Evolutionary conservation across 2,797 vertebrate genomes (phyloP).

Genomic region (Xiphorhynchus erythropygius): DNA sequence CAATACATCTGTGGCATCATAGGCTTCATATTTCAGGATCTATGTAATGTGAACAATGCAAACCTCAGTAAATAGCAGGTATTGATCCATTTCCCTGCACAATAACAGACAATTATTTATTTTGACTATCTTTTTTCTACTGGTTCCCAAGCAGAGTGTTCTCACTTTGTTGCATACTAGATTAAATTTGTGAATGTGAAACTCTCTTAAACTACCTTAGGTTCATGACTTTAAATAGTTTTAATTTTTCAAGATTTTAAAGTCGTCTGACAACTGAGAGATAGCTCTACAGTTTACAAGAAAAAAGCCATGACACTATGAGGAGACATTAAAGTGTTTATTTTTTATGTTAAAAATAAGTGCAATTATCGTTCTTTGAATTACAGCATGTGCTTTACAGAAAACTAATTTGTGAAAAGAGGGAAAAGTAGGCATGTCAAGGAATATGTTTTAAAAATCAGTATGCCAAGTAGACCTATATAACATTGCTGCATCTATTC

Average conservation of each 20-base stretch:
- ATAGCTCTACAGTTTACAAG: background rate
- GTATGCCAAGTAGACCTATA: background rate
- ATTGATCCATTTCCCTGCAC: background rate
- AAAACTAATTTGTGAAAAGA: background rate
- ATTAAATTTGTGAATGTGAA: background rate
- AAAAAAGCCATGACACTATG: background rate
- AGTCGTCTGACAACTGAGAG: background rate
- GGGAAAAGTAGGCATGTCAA: background rate
- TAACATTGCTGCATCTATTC: slow-evolving; percentile 7
- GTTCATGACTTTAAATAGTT: background rate
- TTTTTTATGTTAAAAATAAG: background rate
- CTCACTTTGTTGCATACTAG: background rate
- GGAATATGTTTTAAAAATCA: slow-evolving; percentile 23
- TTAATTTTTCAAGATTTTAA: background rate
- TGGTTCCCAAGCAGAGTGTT: background rate
- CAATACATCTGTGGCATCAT: background rate
- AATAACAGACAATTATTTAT: background rate
- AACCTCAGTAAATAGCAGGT: background rate
- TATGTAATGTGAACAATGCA: background rate
- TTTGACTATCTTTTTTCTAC: background rate
- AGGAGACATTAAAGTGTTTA: background rate
- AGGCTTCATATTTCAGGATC: background rate
- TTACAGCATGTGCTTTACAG: background rate
- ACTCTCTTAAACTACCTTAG: background rate
- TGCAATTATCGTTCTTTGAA: background rate